Conservation (phyloP, 2,888 invertebrate species). For the Papilio elwesi region DNA sequence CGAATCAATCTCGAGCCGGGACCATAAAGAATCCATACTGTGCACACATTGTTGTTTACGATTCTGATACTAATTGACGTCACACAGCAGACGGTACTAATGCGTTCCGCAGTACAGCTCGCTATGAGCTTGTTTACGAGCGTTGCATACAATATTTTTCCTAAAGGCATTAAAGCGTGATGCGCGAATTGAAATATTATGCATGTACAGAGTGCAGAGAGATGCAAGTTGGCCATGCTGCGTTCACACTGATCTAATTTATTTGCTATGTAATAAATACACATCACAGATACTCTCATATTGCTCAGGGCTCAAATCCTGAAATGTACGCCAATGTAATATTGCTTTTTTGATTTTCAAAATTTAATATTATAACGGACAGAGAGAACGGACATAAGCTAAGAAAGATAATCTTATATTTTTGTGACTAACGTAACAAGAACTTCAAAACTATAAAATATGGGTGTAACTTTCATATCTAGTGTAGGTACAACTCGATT, state of each 20-base stretch:
- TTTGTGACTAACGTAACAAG: no score
- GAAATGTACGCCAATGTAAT: no score
- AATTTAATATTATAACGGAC: no score
- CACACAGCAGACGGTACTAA: constrained; percentile 54
- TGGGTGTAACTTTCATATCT: no score
- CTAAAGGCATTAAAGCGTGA: constrained; percentile 70
- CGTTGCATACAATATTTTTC: constrained; percentile 72
- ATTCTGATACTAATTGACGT: constrained; percentile 65
- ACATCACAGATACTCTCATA: no score
- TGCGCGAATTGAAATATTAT: constrained; percentile 73
- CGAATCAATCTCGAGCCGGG: constrained; percentile 35
- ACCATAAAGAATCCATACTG: constrained; percentile 40
- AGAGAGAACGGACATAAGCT: no score
- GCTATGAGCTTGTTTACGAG: constrained; percentile 62
- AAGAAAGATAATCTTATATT: no score
- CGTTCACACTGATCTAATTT: constrained; percentile 47
- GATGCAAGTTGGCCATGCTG: constrained; percentile 52
- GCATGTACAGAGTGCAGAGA: constrained; percentile 44
- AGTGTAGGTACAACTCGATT: no score
- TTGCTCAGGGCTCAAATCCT: no score
- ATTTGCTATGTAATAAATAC: no score
- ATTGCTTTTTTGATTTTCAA: no score
- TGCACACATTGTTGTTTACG: constrained; percentile 53
- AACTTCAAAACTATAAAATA: no score
- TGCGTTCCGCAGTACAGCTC: constrained; percentile 56